Evolutionary conservation across 2,888 invertebrate species (phyloP), one percentile per base, ranked within the genome.

Genomic region (Notodonta ziczac): DNA sequence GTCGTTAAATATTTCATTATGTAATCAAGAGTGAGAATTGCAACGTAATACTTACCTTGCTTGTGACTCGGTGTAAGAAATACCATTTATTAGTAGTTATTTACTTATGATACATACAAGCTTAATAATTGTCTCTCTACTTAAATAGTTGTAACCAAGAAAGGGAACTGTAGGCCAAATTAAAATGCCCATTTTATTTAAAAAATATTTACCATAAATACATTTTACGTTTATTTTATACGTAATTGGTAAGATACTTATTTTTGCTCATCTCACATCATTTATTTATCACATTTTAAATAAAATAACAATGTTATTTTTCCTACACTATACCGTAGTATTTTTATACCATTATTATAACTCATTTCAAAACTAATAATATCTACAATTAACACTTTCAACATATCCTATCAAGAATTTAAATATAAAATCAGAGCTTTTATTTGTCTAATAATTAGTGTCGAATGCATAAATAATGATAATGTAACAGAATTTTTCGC

Each of bases 361-460:
- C 32, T 63, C 59, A 44, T 56, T 12, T 61, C 10, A 62, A 65
- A 57, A 67, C 65, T 58, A 59, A 64, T 62, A 57, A 61, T 59
- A 62, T 57, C 16, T 59, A 71, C 59, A 76, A 63, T 61, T 62
- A 60, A 59, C 62, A 74, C 63, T 63, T 65, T 12, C 60, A 57
- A 75, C 71, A 76, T 76, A 75, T 77, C 73, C 61, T 69, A 65
- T 60, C 59, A 72, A 69, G 77, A 75, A 75, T 74, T 74, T 76
- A 76, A 52, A 52, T 66, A 40, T 39, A 59, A 63, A 65, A 72
- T 66, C 74, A 65, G 72, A 74, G 77, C 77, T 77, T 74, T 74
- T 72, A 74, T 70, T 78, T 76, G 71, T 73, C 69, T 48, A 24
- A 16, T 53, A 40, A 42, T 40, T 44, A 56, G 48, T 52, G 65